Conservation (phyloP, 2,797 vertebrate genomes). For the Malurus leucopterus region DNA sequence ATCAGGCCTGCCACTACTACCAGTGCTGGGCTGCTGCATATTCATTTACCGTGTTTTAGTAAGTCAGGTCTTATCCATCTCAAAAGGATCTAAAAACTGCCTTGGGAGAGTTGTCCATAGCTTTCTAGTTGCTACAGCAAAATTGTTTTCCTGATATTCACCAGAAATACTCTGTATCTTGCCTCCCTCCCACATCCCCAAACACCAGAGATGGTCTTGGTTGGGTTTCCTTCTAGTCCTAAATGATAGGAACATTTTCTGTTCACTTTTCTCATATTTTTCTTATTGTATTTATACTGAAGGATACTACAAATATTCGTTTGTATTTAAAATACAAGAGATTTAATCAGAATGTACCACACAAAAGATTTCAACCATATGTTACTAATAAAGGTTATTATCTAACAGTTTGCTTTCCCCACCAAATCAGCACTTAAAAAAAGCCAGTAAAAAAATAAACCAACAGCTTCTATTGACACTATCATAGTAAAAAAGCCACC, state of each 20-base stretch:
- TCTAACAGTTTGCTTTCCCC: background rate
- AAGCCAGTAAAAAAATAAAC: background rate
- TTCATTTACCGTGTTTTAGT: background rate
- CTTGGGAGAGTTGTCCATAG: background rate
- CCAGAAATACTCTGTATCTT: background rate
- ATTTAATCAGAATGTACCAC: background rate
- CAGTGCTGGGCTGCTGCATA: rapidly evolving
- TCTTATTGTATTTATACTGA: background rate
- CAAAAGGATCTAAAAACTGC: background rate
- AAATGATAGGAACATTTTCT: background rate
- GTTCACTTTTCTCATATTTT: background rate
- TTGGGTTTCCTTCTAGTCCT: background rate
- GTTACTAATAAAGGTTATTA: background rate
- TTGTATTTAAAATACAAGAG: too few species aligned
- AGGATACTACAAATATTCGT: background rate
- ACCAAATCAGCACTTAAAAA: background rate
- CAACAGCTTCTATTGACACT: too few species aligned
- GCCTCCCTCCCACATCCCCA: background rate
- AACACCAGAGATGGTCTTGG: background rate
- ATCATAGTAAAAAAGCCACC: background rate
- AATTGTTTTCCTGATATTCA: background rate
- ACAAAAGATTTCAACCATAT: background rate
- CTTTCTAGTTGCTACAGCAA: background rate
- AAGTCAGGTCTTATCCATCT: background rate
- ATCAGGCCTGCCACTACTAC: background rate